Evolutionary conservation across 2,888 invertebrate genomes (phyloP).

Genomic region (Drosophila kuntzei): DNA sequence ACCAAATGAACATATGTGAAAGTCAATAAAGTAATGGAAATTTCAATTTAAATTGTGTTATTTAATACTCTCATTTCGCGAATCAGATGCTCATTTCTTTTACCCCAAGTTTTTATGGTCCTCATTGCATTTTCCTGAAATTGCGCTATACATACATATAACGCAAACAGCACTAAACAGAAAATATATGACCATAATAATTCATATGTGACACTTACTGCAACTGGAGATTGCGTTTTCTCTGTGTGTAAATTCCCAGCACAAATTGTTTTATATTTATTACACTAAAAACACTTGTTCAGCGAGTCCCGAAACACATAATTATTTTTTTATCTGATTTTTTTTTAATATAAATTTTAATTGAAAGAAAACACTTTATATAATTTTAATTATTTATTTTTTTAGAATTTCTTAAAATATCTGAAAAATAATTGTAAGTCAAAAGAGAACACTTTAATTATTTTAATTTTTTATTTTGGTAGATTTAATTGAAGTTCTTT

Average conservation of each 20-base stretch:
- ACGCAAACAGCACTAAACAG: constrained; percentile 18
- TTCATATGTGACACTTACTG: constrained; percentile 52
- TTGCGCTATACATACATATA: constrained; percentile 1
- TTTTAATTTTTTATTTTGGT: too few relatives aligned
- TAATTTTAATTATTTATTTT: background rate
- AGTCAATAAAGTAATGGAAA: background rate
- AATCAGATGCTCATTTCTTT: constrained; percentile 14
- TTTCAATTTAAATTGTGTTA: background rate
- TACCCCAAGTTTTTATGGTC: constrained; percentile 2
- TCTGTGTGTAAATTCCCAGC: background rate
- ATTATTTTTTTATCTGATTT: background rate
- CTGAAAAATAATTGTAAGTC: background rate
- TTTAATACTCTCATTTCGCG: constrained; percentile 6
- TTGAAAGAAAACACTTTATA: background rate
- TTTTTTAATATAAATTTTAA: background rate
- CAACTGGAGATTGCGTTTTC: constrained; percentile 18
- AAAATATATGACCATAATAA: constrained; percentile 42
- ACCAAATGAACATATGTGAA: background rate
- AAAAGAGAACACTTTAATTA: too few relatives aligned
- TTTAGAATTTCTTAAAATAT: background rate
- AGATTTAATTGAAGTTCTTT: too few relatives aligned
- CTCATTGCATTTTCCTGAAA: background rate
- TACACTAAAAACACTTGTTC: background rate
- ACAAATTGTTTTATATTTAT: constrained; percentile 21
- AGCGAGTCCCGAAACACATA: background rate